These are phyloP conservation scores for Bombus ignitus DNA, from an alignment of 1,140 invertebrate species.

Conservation along the genomic window DNA sequence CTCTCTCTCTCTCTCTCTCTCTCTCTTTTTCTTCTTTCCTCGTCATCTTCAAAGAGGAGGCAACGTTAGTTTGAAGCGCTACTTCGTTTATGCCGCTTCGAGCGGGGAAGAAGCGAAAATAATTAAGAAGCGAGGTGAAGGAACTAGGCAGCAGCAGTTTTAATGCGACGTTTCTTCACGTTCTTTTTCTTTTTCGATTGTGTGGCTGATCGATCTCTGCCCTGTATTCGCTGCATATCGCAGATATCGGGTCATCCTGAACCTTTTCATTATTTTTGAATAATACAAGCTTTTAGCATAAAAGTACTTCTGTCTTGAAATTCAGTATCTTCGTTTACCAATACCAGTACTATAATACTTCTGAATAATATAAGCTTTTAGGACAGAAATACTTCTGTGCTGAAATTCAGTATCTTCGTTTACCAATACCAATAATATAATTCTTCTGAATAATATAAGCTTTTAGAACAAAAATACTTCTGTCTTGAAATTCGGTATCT, in stretches of 20 bases:
- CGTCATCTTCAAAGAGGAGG: slow-evolving; percentile 1
- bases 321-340: too few species aligned
- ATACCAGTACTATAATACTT: too few species aligned
- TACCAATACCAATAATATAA: too few species aligned
- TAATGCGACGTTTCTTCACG: neutral
- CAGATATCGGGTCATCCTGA: neutral
- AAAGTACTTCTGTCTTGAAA: neutral
- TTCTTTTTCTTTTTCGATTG: neutral
- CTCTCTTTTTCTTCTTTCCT: neutral
- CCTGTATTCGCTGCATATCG: neutral
- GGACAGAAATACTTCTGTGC: too few species aligned
- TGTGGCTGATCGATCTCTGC: neutral
- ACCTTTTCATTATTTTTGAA: neutral
- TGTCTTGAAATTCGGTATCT: too few species aligned
- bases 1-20: neutral
- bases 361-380: neutral
- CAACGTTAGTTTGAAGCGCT: slow-evolving; percentile 31
- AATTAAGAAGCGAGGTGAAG: slow-evolving; percentile 40
- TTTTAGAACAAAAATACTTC: too few species aligned
- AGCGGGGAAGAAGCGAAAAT: slow-evolving; percentile 36
- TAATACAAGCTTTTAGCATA: neutral
- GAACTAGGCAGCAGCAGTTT: slow-evolving; percentile 10
- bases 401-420: too few species aligned
- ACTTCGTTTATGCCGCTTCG: slow-evolving; percentile 36
- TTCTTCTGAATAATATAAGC: too few species aligned